Conservation (phyloP, 1,140 invertebrate genomes). For the Cyclina sinensis region DNA sequence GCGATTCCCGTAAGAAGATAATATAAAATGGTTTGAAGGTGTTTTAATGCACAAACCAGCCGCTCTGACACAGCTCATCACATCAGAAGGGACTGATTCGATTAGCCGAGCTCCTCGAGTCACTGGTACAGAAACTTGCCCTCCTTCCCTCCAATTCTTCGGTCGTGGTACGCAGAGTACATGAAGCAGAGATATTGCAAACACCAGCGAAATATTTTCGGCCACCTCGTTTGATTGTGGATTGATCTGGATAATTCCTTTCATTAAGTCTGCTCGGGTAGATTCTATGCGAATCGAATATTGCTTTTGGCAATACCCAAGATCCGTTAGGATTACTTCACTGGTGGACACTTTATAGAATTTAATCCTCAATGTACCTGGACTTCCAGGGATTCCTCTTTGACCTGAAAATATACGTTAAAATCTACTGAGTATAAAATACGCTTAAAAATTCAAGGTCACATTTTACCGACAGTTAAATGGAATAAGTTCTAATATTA, state of each 20-base stretch:
- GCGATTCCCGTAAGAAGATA: conserved; percentile 54
- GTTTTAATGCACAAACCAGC: conserved; percentile 76
- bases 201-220: conserved; percentile 80
- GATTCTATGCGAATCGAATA: conserved; percentile 24
- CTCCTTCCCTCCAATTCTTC: conserved; percentile 67
- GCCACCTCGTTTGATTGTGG: conserved; percentile 67
- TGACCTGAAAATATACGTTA: conserved; percentile 66
- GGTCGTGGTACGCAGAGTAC: conserved; percentile 75
- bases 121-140: background rate
- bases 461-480: too few species aligned
- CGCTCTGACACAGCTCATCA: conserved; percentile 77
- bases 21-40: conserved; percentile 78
- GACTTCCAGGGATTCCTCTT: conserved; percentile 73
- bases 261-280: background rate
- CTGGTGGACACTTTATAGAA: background rate
- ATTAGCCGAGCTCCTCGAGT: conserved; percentile 40
- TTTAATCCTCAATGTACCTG: conserved; percentile 74
- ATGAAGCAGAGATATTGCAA: conserved; percentile 80
- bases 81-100: conserved; percentile 73
- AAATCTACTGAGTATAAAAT: too few species aligned
- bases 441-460: too few species aligned
- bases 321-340: background rate
- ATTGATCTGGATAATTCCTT: background rate
- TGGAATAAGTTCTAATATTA: too few species aligned
- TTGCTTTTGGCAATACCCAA: background rate